Percentiles rank a stretch among this genome's conserved stretches.
phyloP scores from a whole-genome alignment of 2,797 vertebrate species.

The Cirrhinus mrigala region DNA sequence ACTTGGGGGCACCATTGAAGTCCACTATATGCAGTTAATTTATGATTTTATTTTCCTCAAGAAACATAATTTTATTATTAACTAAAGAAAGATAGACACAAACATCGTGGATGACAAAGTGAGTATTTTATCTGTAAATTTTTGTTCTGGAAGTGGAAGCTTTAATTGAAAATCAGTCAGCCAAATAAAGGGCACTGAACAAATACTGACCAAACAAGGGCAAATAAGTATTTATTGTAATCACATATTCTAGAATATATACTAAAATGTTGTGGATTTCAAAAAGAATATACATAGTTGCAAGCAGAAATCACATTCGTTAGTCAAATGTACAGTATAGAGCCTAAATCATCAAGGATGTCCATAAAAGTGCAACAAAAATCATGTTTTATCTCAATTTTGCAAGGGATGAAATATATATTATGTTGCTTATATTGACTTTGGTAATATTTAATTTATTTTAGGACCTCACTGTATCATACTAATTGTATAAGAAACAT shows the following conservation, averaged over 20 bases:
- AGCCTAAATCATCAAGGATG: slow-evolving; percentile 11
- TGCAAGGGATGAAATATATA: background rate
- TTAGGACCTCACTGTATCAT: background rate
- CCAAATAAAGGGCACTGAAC: background rate
- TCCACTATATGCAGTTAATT: no score
- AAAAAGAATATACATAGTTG: background rate
- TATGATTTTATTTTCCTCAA: no score
- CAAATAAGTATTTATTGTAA: background rate
- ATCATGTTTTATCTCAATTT: background rate
- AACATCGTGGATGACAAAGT: no score
- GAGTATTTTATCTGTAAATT: no score
- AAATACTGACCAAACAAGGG: background rate
- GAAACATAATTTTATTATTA: no score
- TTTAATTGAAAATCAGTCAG: background rate
- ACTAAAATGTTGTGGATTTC: background rate
- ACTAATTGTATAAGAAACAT: background rate
- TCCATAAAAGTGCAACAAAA: background rate
- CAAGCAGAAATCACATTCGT: background rate
- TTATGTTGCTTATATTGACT: background rate
- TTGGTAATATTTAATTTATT: background rate
- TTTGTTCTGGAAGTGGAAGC: no score
- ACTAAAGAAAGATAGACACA: no score
- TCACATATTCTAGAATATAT: background rate
- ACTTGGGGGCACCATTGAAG: no score
- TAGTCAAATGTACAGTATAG: background rate